These are phyloP conservation scores for Sinocyclocheilus anophthalmus DNA, from an alignment of 2,113 vertebrate species.

Conservation along the genomic window DNA sequence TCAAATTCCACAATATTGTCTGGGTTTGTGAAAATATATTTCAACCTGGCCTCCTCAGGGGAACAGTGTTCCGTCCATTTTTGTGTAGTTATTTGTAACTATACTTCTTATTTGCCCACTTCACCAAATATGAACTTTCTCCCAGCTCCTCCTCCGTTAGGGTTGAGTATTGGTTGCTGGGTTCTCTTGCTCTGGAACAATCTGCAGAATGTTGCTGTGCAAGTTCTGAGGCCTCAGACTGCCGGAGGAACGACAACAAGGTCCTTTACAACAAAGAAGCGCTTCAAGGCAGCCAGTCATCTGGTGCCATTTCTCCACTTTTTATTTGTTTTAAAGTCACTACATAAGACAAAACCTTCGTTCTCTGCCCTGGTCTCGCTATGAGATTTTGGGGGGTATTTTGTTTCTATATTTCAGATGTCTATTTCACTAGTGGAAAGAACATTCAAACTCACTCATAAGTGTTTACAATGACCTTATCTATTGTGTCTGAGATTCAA, in stretches of 20 bases:
- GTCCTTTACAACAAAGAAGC: too few relatives aligned
- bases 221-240: constrained; percentile 60
- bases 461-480: too few relatives aligned
- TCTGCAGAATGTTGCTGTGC: constrained; percentile 80
- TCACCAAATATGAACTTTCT: neutral
- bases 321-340: too few relatives aligned
- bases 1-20: neutral
- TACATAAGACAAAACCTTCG: too few relatives aligned
- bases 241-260: constrained; percentile 37
- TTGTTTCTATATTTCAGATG: too few relatives aligned
- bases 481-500: too few relatives aligned
- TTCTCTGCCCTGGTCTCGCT: too few relatives aligned
- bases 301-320: too few relatives aligned
- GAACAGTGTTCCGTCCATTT: neutral
- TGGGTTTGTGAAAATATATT: neutral
- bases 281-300: too few relatives aligned
- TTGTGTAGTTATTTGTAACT: neutral
- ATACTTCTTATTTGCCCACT: neutral
- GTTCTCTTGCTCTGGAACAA: constrained; percentile 76
- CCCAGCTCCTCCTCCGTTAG: constrained; percentile 62
- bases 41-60: neutral
- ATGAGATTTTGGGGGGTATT: too few relatives aligned
- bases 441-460: too few relatives aligned
- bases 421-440: too few relatives aligned
- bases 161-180: constrained; percentile 45